phyloP scores from a whole-genome alignment of 2,113 vertebrate species.

The Chauna torquata region DNA sequence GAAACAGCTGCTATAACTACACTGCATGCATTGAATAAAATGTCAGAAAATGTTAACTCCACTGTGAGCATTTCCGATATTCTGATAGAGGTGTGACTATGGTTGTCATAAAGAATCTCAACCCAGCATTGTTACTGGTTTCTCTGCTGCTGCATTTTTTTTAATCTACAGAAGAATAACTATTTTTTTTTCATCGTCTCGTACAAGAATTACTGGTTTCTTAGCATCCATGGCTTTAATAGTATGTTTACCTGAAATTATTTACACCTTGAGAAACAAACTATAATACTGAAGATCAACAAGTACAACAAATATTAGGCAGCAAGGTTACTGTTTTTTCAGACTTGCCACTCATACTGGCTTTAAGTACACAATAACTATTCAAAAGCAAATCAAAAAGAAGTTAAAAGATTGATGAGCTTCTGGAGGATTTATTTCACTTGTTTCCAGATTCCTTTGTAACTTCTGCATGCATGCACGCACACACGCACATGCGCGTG shows the following conservation, averaged over 20 bases:
- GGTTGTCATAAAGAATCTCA: neutral
- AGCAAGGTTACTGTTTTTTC: neutral
- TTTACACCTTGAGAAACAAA: neutral
- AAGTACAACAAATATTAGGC: neutral
- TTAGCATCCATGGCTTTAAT: neutral
- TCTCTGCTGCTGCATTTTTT: constrained; percentile 2
- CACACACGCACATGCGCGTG: too few species aligned
- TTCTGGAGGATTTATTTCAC: neutral
- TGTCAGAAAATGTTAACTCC: constrained; percentile 53
- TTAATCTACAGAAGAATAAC: neutral
- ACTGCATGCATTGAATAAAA: constrained; percentile 43
- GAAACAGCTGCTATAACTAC: constrained; percentile 63
- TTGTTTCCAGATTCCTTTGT: neutral
- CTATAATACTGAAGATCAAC: neutral
- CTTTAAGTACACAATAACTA: neutral
- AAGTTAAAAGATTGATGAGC: neutral
- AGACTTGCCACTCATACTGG: neutral
- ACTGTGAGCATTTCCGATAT: neutral
- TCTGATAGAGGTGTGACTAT: constrained; percentile 19
- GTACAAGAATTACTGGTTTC: neutral
- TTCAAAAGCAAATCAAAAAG: neutral
- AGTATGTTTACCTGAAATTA: neutral
- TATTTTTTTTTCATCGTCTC: neutral
- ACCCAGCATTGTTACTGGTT: neutral
- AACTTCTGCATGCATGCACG: neutral